A percentile compares a stretch with the other conserved stretches of the same genome.
phyloP scores from a whole-genome alignment of 2,113 vertebrate species.

The Pluvialis apricaria region DNA sequence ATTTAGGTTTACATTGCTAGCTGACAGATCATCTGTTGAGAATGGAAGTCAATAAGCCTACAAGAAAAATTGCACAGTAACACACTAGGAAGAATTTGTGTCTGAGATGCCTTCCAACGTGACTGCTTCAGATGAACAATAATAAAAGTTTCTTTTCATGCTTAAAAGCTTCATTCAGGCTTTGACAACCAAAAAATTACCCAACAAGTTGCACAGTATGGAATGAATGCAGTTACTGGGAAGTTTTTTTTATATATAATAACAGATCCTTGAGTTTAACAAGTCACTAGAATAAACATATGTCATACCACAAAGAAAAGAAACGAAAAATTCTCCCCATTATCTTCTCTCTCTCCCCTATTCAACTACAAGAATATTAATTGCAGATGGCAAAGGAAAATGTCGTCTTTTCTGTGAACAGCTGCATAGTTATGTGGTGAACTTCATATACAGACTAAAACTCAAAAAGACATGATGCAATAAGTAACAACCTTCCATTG shows the following conservation, averaged over 20 bases:
- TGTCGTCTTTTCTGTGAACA: background rate
- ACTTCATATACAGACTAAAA: background rate
- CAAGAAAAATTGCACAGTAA: background rate
- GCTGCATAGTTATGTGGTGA: background rate
- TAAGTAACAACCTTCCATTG: background rate
- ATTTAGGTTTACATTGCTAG: background rate
- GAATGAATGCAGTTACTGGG: background rate
- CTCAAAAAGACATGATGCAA: background rate
- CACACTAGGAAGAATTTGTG: background rate
- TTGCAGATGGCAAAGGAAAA: slow-evolving; percentile 7
- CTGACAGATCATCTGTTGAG: background rate
- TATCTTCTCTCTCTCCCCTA: background rate
- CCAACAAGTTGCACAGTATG: background rate
- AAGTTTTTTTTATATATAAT: background rate
- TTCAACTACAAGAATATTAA: slow-evolving; percentile 24
- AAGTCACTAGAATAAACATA: slow-evolving; percentile 10
- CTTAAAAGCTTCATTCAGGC: background rate
- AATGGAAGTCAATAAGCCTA: background rate
- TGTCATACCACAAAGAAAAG: background rate
- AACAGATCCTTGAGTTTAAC: background rate
- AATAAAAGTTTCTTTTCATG: background rate
- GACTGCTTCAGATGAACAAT: background rate
- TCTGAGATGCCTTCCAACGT: background rate
- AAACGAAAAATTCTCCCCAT: background rate
- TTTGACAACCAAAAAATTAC: slow-evolving; percentile 1